Evolutionary conservation across 2,797 vertebrate genomes (phyloP).

Genomic region (Rhinoraja longicauda): DNA sequence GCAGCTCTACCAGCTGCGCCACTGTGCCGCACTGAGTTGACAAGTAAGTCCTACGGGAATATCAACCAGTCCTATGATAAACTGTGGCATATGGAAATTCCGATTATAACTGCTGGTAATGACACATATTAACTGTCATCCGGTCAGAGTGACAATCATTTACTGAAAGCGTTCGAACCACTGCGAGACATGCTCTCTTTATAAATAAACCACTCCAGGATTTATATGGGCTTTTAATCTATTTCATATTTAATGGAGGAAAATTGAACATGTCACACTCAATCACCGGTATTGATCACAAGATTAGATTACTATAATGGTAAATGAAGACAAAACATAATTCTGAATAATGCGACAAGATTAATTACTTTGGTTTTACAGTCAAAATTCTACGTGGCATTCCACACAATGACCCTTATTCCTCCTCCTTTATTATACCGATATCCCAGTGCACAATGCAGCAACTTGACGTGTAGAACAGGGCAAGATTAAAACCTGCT

Average conservation of each 20-base stretch:
- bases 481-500: neutral
- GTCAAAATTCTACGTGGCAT: neutral
- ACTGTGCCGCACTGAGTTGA: no score
- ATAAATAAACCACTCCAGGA: neutral
- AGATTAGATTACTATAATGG: neutral
- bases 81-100: neutral
- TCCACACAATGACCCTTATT: neutral
- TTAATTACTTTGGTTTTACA: neutral
- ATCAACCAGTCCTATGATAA: neutral
- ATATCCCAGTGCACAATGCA: neutral
- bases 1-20: no score
- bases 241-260: neutral
- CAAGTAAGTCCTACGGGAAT: neutral
- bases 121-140: neutral
- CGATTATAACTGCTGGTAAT: neutral
- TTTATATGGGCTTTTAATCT: neutral
- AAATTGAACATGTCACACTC: constrained; percentile 4
- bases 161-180: neutral
- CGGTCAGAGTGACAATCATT: neutral
- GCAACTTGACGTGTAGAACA: neutral
- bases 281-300: neutral
- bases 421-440: neutral
- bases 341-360: neutral
- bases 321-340: constrained; percentile 7
- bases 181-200: neutral